Conservation (phyloP, 2,888 invertebrate species). For the Nesidiocoris tenuis region DNA sequence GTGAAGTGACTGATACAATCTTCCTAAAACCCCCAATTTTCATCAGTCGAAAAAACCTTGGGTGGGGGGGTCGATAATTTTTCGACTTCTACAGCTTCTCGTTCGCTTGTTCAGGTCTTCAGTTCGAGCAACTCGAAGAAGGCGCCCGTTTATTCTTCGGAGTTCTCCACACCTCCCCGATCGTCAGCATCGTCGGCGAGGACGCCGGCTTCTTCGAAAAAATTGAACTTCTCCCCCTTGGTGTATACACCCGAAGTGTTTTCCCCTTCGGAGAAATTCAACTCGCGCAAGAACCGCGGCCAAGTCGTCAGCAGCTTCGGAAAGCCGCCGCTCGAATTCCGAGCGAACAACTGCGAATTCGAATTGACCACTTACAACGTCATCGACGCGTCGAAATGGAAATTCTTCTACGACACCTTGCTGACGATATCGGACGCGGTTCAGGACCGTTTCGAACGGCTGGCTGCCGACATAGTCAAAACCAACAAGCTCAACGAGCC, state of each 20-base stretch:
- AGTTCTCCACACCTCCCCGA: slow-evolving; percentile 20
- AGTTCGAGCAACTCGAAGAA: background rate
- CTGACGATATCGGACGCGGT: slow-evolving; percentile 69
- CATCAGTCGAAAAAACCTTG: no score
- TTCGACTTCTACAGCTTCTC: no score
- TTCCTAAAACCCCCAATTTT: no score
- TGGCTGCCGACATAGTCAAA: slow-evolving; percentile 20
- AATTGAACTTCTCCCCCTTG: slow-evolving; percentile 18
- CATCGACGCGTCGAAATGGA: slow-evolving; percentile 24
- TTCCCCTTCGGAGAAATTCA: slow-evolving; percentile 53
- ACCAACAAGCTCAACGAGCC: slow-evolving; percentile 2
- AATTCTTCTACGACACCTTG: slow-evolving; percentile 60
- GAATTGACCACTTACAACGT: slow-evolving; percentile 18
- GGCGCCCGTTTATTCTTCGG: slow-evolving; percentile 11
- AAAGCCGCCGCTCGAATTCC: slow-evolving; percentile 14
- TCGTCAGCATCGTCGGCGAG: background rate
- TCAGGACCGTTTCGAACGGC: slow-evolving; percentile 55
- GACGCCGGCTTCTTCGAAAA: slow-evolving; percentile 1
- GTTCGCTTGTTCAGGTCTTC: background rate
- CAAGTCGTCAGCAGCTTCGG: slow-evolving; percentile 58
- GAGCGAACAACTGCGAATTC: slow-evolving; percentile 9
- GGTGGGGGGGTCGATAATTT: no score
- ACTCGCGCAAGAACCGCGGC: slow-evolving; percentile 60
- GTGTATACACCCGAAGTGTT: slow-evolving; percentile 27
- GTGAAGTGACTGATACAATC: no score